Evolutionary conservation across 2,888 invertebrate genomes (phyloP), one percentile per base, ranked within the genome.

Genomic region (Drosophila pseudotakahashii): DNA sequence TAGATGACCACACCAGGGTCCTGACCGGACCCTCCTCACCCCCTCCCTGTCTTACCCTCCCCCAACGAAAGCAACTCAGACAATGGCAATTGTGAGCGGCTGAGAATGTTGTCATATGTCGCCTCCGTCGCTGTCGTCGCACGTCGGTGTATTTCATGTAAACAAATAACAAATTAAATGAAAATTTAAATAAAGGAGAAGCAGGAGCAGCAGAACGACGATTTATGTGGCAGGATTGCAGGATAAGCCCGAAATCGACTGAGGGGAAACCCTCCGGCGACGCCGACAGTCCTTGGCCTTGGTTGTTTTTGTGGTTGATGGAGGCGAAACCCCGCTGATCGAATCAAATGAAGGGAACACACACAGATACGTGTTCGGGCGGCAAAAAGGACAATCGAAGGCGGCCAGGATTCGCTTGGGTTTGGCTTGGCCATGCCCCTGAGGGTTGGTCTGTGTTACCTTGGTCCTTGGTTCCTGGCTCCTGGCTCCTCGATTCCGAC

Each of bases 271-370:
- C 73, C 73, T 55, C 45, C 39, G 66, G 75, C 81, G 57, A 39
- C 11, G 57, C 32, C 79, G 81, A 76, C 73, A 72, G 72, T 68
- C 71, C 74, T 79, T 77, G 64, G 48, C 48, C 62, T 23, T 62
- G 45, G 45, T 62, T 44, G 44, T 64, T 64, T 61, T 66, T 79
- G 84, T 88, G 79, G 81, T 76, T 72, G 73, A 74, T 78, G 84
- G 77, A 89, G 91, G 90, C 90, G 90, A 89, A 82, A 84, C 90
- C 91, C 91, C 91, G 89, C 91, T 90, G 89, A 90, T 90, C 89
- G 86, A 90, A 90, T 90, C 90, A 90, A 89, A 89, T 75, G 80
- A 78, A 87, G 82, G 77, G 75, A 79, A 86, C 84, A 82, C 78
- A 89, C 70, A 55, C 72, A 71, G 48, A 37, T 36, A 76, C 52